Conservation (phyloP, 2,888 invertebrate genomes). For the Odontocolon sp. region DNA sequence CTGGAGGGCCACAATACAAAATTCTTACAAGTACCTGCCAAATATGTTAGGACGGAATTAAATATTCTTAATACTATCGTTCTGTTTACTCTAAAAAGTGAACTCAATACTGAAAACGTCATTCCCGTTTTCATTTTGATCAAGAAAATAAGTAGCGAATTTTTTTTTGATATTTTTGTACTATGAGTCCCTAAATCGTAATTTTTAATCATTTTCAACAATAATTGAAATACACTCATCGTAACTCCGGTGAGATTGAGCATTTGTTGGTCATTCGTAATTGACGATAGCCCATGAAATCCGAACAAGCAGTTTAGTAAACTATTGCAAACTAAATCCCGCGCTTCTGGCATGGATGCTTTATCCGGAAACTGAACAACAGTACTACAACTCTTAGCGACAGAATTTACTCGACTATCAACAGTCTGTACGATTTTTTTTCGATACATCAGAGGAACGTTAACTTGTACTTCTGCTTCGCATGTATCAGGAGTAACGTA, state of each 20-base stretch:
- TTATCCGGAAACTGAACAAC: constrained; percentile 1
- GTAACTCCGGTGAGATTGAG: constrained; percentile 40
- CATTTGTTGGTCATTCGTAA: constrained; percentile 21
- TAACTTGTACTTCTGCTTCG: too few relatives aligned
- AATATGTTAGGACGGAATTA: constrained; percentile 31
- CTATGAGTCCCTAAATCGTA: neutral
- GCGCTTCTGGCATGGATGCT: neutral
- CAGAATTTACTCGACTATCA: too few relatives aligned
- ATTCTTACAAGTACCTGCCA: constrained; percentile 47
- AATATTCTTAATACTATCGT: constrained; percentile 62
- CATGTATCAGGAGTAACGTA: too few relatives aligned
- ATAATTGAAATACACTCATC: constrained; percentile 7
- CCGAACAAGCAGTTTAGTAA: neutral
- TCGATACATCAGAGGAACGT: too few relatives aligned
- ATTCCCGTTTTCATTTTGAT: constrained; percentile 58
- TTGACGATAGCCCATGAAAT: constrained; percentile 30
- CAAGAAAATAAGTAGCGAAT: constrained; percentile 33
- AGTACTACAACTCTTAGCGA: too few relatives aligned
- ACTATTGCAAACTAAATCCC: neutral
- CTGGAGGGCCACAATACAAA: constrained; percentile 49
- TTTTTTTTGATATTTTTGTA: neutral
- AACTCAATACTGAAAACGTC: constrained; percentile 47
- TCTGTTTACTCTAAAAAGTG: constrained; percentile 54
- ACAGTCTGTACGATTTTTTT: too few relatives aligned
- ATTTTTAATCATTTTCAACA: constrained; percentile 8